Evolutionary conservation across 1,140 invertebrate species (phyloP).

Genomic region (Pogonomyrmex californicus): DNA sequence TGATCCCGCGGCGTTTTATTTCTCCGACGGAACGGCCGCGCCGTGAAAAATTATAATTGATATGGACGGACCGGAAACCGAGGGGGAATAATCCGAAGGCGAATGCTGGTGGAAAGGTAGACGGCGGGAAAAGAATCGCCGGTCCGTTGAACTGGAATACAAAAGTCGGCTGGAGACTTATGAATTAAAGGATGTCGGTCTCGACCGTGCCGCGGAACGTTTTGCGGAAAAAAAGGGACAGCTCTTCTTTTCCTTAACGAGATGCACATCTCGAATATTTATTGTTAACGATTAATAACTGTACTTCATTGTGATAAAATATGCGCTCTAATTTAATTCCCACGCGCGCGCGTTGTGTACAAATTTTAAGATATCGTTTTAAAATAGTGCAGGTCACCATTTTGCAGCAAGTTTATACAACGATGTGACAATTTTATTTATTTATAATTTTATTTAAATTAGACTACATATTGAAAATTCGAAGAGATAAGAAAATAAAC

Average conservation of each 20-base stretch:
- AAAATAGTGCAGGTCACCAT: not conserved
- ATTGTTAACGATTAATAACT: conserved; percentile 18
- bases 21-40: conserved; percentile 21
- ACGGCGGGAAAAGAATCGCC: conserved; percentile 57
- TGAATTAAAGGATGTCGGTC: conserved; percentile 60
- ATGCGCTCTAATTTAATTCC: not conserved
- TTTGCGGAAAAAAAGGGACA: not conserved
- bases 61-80: conserved; percentile 66
- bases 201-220: conserved; percentile 7
- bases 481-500: not conserved
- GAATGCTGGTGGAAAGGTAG: conserved; percentile 51
- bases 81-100: conserved; percentile 61
- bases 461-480: not conserved
- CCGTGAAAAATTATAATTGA: conserved; percentile 70
- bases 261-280: conserved; percentile 24
- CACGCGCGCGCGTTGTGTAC: not conserved
- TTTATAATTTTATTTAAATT: too few species aligned
- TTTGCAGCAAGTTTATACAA: not conserved
- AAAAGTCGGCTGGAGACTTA: conserved; percentile 64
- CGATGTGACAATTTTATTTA: not conserved
- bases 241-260: conserved; percentile 39
- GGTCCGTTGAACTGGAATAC: conserved; percentile 55
- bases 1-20: conserved; percentile 59
- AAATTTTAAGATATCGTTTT: not conserved
- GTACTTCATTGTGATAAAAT: not conserved